These are phyloP conservation scores for Ceratitis capitata DNA, from an alignment of 1,140 invertebrate genomes.

Conservation along the genomic window DNA sequence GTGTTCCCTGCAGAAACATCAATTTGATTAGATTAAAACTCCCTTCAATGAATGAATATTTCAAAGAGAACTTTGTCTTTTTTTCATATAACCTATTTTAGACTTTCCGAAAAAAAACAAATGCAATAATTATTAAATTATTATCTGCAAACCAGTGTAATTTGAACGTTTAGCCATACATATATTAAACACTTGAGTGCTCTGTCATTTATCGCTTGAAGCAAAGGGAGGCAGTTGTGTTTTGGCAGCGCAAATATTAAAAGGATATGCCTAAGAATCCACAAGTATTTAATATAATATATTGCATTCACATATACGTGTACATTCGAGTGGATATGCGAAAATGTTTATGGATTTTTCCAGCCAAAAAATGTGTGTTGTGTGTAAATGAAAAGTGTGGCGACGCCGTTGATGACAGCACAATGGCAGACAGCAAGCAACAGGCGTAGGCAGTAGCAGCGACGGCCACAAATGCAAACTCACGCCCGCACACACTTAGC, in stretches of 20 bases:
- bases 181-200: background rate
- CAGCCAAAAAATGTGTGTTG: background rate
- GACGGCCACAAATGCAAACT: background rate
- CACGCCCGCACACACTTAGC: no score
- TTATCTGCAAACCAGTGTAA: background rate
- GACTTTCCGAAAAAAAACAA: no score
- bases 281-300: no score
- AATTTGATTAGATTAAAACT: no score
- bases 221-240: background rate
- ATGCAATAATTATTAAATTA: no score
- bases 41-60: no score
- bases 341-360: no score
- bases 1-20: no score
- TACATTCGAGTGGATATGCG: background rate
- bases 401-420: slow-evolving; percentile 20
- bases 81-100: no score
- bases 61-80: no score
- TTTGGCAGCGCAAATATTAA: slow-evolving; percentile 13
- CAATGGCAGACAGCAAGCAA: slow-evolving; percentile 15
- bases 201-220: background rate
- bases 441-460: slow-evolving; percentile 6
- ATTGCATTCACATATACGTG: background rate
- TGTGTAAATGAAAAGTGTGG: background rate
- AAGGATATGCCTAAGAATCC: background rate
- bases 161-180: background rate